These are phyloP conservation scores for Nematostella vectensis DNA, from an alignment of 92 coral and sea anemone genomes.

Conservation along the genomic window DNA sequence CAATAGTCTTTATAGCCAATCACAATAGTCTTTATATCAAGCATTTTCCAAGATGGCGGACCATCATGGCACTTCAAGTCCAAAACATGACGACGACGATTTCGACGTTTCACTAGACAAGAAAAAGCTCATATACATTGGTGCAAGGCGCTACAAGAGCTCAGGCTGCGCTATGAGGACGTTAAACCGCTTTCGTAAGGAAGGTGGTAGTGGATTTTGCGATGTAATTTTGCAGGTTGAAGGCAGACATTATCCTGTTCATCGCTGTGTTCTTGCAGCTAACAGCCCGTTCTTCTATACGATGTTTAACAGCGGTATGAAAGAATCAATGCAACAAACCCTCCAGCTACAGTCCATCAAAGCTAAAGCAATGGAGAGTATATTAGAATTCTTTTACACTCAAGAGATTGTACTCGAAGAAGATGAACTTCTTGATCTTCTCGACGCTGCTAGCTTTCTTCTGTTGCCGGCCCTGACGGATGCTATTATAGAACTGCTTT, in stretches of 20 bases:
- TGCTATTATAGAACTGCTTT: slow-evolving; percentile 52
- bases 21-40: background rate
- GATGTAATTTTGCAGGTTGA: slow-evolving; percentile 67
- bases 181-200: slow-evolving; percentile 50
- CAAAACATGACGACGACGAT: slow-evolving; percentile 10
- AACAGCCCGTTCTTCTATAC: slow-evolving; percentile 70
- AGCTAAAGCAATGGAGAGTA: slow-evolving; percentile 41
- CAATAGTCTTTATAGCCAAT: slow-evolving; percentile 2
- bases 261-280: slow-evolving; percentile 81
- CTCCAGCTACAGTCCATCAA: slow-evolving; percentile 36
- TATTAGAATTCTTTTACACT: slow-evolving; percentile 74
- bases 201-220: slow-evolving; percentile 77
- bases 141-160: slow-evolving; percentile 24
- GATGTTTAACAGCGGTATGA: slow-evolving; percentile 76
- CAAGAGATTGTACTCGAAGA: slow-evolving; percentile 43
- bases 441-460: slow-evolving; percentile 63
- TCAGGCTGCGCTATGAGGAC: slow-evolving; percentile 19
- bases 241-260: slow-evolving; percentile 47
- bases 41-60: slow-evolving; percentile 44
- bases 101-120: slow-evolving; percentile 47
- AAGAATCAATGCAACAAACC: slow-evolving; percentile 44
- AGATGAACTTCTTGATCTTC: slow-evolving; percentile 44
- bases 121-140: slow-evolving; percentile 35
- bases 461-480: slow-evolving; percentile 46
- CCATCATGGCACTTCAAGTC: background rate